phyloP scores from a whole-genome alignment of 2,113 vertebrate genomes.

The Macroglossus sobrinus region DNA sequence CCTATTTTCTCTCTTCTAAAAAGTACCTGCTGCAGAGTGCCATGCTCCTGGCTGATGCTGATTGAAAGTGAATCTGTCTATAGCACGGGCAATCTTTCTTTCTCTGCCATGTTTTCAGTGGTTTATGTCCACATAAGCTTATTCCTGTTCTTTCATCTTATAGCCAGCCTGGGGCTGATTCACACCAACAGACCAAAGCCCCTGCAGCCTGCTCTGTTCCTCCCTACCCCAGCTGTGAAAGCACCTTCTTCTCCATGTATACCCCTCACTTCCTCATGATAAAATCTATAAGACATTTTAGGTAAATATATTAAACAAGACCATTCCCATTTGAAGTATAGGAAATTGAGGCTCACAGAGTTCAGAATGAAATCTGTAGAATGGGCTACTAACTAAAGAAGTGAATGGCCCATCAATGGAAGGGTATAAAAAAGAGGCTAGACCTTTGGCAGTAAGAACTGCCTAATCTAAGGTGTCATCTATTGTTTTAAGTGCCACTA shows the following conservation, averaged over 20 bases:
- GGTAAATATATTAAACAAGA: background rate
- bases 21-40: background rate
- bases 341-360: background rate
- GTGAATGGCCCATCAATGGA: background rate
- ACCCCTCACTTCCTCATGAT: background rate
- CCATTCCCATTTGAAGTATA: background rate
- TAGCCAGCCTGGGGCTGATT: background rate
- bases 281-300: background rate
- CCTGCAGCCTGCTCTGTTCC: background rate
- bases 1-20: background rate
- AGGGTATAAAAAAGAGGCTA: background rate
- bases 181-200: fast-evolving
- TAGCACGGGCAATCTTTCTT: background rate
- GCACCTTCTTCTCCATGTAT: background rate
- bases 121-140: background rate
- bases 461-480: background rate
- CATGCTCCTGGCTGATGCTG: background rate
- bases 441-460: background rate
- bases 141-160: no score
- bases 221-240: fast-evolving
- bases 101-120: background rate
- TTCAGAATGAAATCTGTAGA: background rate
- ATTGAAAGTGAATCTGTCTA: background rate
- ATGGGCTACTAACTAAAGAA: background rate
- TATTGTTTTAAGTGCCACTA: background rate